Conservation (phyloP, 2,797 vertebrate species). For the Lycodopsis pacificus region DNA sequence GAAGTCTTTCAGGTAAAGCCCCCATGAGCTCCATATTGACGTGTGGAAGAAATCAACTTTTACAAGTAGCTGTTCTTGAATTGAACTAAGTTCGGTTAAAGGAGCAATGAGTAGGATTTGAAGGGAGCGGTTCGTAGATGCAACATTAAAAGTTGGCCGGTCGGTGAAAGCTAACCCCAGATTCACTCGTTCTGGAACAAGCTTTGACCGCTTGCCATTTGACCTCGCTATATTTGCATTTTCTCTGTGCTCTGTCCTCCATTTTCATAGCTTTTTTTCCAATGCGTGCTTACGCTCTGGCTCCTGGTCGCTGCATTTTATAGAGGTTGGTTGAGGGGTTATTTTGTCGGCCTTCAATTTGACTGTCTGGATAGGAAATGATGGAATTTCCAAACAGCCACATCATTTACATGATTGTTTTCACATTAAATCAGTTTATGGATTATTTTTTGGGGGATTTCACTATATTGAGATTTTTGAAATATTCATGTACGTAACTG, state of each 20-base stretch:
- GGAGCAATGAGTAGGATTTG: neutral
- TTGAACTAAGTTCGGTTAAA: neutral
- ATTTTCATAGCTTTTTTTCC: neutral
- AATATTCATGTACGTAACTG: neutral
- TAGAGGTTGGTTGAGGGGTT: neutral
- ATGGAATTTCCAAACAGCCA: no score
- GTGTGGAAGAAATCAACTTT: neutral
- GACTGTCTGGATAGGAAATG: no score
- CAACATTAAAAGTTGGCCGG: neutral
- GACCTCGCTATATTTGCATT: neutral
- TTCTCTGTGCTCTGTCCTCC: no score
- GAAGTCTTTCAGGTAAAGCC: neutral
- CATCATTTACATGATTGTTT: neutral
- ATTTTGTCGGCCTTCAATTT: no score
- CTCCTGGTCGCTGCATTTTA: neutral
- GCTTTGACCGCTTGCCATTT: neutral
- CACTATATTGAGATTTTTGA: neutral
- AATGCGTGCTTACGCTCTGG: neutral
- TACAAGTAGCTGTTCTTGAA: neutral
- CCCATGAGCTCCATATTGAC: neutral
- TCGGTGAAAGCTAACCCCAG: neutral
- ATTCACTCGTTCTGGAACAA: neutral
- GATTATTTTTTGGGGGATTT: neutral
- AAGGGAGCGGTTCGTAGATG: neutral
- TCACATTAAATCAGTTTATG: neutral